A percentile compares a stretch with the other conserved stretches of the same genome.
phyloP scores from a whole-genome alignment of 2,888 invertebrate genomes.

The Thymelicus acteon region DNA sequence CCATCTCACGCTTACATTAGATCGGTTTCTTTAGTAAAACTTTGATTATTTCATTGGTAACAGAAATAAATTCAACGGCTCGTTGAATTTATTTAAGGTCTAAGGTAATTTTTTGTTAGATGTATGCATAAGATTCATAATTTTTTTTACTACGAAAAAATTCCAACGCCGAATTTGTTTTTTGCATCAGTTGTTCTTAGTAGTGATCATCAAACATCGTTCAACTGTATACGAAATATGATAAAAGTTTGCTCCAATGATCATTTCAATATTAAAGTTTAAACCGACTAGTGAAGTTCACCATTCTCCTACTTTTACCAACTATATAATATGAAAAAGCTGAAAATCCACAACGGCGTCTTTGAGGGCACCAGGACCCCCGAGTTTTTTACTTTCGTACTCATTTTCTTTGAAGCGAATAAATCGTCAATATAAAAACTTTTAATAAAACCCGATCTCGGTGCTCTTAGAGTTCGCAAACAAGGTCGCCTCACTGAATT shows the following conservation, averaged over 20 bases:
- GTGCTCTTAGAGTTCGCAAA: constrained; percentile 27
- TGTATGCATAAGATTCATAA: too few relatives aligned
- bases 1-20: too few relatives aligned
- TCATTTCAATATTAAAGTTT: neutral
- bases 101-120: too few relatives aligned
- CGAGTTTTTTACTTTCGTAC: constrained; percentile 4
- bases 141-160: too few relatives aligned
- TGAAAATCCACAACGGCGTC: neutral
- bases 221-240: too few relatives aligned
- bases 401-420: constrained; percentile 11
- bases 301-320: neutral
- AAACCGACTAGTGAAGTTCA: neutral
- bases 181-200: too few relatives aligned
- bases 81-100: too few relatives aligned
- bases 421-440: constrained; percentile 27
- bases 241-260: neutral
- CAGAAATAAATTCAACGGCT: too few relatives aligned
- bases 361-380: neutral
- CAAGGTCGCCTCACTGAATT: constrained; percentile 21
- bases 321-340: neutral
- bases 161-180: too few relatives aligned
- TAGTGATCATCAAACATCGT: too few relatives aligned
- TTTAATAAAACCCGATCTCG: constrained; percentile 30
- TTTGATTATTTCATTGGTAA: too few relatives aligned
- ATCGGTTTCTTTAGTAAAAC: too few relatives aligned